Percentiles rank a stretch among this genome's conserved stretches.
Evolutionary conservation across 2,888 invertebrate genomes (phyloP).

Genomic region (Pilophorus perplexus): DNA sequence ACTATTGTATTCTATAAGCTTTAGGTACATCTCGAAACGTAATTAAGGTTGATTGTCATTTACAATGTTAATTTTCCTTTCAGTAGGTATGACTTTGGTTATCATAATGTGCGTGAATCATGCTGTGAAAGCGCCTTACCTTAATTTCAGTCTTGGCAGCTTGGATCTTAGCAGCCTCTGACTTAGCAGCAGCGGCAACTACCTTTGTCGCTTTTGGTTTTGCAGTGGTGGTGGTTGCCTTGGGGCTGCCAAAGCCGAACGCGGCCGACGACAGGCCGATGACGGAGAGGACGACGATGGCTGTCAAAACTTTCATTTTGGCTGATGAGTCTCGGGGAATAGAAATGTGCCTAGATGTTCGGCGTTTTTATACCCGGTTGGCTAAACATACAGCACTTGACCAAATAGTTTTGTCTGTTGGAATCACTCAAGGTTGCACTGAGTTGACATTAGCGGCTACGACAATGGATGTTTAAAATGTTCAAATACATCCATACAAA

Average conservation of each 20-base stretch:
- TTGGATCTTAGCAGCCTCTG: not conserved
- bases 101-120: not conserved
- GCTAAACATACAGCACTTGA: constrained; percentile 6
- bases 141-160: not conserved
- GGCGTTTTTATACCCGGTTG: no score
- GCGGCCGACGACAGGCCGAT: constrained; percentile 8
- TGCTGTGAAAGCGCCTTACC: no score
- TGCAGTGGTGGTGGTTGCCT: not conserved
- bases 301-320: constrained; percentile 20
- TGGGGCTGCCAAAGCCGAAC: not conserved
- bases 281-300: not conserved
- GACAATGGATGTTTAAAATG: no score
- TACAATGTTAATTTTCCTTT: no score
- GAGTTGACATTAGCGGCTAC: no score
- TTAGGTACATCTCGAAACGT: no score
- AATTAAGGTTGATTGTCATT: no score
- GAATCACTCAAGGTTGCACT: not conserved
- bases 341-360: no score
- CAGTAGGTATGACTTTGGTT: no score
- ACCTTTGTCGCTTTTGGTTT: not conserved
- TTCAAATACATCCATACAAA: no score
- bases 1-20: no score
- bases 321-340: not conserved
- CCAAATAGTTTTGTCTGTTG: not conserved
- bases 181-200: not conserved